Conservation (phyloP, 1,140 invertebrate species). For the Palaemon carinicauda region DNA sequence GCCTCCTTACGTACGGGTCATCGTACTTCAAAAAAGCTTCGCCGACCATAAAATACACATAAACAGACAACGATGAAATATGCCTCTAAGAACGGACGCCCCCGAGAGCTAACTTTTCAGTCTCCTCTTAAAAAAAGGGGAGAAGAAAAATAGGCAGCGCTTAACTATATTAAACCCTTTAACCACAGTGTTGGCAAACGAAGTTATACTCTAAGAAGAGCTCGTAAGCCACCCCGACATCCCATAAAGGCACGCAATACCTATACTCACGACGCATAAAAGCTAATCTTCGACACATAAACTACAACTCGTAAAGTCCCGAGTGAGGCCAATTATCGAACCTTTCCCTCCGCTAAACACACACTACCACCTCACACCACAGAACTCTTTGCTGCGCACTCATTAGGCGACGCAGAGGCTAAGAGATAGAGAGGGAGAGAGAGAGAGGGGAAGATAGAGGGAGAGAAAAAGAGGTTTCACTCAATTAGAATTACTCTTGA, state of each 20-base stretch:
- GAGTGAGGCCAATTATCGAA: conserved; percentile 22
- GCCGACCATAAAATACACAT: no score
- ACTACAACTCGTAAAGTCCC: conserved; percentile 32
- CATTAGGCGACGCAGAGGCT: background rate
- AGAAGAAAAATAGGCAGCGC: background rate
- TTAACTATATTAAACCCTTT: conserved; percentile 45
- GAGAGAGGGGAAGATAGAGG: no score
- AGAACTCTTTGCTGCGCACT: background rate
- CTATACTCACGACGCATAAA: conserved; percentile 47
- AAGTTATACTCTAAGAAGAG: conserved; percentile 31
- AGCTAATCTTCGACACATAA: conserved; percentile 48
- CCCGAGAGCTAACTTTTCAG: no score
- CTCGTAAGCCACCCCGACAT: conserved; percentile 34
- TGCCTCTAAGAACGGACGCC: no score
- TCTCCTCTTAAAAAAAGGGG: background rate
- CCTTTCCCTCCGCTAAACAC: conserved; percentile 25
- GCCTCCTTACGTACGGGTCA: no score
- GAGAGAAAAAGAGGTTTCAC: background rate
- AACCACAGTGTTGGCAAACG: conserved; percentile 43
- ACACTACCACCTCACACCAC: background rate
- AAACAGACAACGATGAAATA: no score
- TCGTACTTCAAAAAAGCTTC: no score
- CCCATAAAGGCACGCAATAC: conserved; percentile 43
- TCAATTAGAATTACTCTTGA: conserved; percentile 21
- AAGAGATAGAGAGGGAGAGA: no score